Evolutionary conservation across 2,113 vertebrate genomes (phyloP).

Genomic region (Chionodraco myersi): DNA sequence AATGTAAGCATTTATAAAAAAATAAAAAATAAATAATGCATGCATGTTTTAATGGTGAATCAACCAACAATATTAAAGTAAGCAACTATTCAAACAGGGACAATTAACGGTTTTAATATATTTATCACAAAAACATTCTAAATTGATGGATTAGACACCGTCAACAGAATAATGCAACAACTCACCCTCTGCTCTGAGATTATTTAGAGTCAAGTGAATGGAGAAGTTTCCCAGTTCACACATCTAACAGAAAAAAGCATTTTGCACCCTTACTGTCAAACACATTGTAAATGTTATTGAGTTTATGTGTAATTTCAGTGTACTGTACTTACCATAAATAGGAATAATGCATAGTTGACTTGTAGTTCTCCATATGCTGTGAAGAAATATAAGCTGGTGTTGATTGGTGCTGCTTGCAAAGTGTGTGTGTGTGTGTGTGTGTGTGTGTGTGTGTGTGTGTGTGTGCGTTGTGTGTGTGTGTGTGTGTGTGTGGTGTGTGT

Average conservation of each 20-base stretch:
- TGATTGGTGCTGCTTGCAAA: neutral
- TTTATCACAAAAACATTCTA: neutral
- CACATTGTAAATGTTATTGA: neutral
- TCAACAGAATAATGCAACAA: neutral
- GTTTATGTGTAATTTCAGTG: fast-evolving
- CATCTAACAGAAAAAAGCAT: conserved; percentile 75
- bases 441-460: neutral
- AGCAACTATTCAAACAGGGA: neutral
- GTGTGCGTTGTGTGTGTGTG: neutral
- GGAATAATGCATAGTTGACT: conserved; percentile 85
- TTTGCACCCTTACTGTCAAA: conserved; percentile 1
- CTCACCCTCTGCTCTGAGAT: conserved; percentile 85
- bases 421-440: neutral
- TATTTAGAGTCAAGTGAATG: conserved; percentile 87
- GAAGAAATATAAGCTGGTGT: conserved; percentile 45
- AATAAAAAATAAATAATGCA: too few species aligned
- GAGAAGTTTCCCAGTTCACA: conserved; percentile 93
- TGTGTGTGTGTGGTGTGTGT: conserved; percentile 10
- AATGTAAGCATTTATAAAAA: neutral
- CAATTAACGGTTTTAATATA: neutral
- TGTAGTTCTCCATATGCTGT: conserved; percentile 89
- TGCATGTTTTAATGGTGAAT: neutral
- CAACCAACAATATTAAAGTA: neutral
- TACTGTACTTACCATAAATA: conserved; percentile 87
- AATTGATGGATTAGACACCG: neutral